A percentile compares a stretch with the other conserved stretches of the same genome.
Conservation (phyloP, 2,888 invertebrate genomes). For the Pharmacophagus antenor region DNA sequence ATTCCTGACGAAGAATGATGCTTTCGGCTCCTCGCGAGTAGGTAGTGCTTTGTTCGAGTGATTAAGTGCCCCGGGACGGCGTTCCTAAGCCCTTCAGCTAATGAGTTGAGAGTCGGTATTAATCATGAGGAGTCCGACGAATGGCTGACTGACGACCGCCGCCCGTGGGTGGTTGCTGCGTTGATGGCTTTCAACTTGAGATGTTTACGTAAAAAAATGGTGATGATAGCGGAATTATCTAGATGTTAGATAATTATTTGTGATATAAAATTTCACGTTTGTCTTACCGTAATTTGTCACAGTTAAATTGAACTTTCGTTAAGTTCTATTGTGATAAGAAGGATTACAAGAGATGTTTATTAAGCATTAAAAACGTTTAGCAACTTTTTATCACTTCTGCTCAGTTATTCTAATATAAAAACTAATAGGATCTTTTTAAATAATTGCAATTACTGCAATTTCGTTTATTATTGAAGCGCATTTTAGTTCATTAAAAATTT, state of each 20-base stretch:
- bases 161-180: slow-evolving; percentile 63
- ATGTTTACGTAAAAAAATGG: slow-evolving; percentile 45
- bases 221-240: slow-evolving; percentile 32
- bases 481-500: slow-evolving; percentile 43
- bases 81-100: slow-evolving; percentile 79
- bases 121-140: slow-evolving; percentile 73
- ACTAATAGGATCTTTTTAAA: too few species aligned
- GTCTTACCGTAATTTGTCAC: not conserved
- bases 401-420: too few species aligned
- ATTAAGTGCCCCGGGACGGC: slow-evolving; percentile 73
- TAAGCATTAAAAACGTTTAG: too few species aligned
- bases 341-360: too few species aligned
- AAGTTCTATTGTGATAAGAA: too few species aligned
- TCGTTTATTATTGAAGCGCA: too few species aligned
- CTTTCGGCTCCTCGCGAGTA: slow-evolving; percentile 77
- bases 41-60: slow-evolving; percentile 79
- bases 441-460: too few species aligned
- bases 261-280: slow-evolving; percentile 3
- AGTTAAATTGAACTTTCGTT: too few species aligned
- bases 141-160: slow-evolving; percentile 47
- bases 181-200: slow-evolving; percentile 43
- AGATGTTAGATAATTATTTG: not conserved
- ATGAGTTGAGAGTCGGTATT: slow-evolving; percentile 78
- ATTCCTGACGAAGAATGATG: slow-evolving; percentile 81
- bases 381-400: too few species aligned